Conservation (phyloP, 2,888 invertebrate genomes). For the Strigamia crassipes region DNA sequence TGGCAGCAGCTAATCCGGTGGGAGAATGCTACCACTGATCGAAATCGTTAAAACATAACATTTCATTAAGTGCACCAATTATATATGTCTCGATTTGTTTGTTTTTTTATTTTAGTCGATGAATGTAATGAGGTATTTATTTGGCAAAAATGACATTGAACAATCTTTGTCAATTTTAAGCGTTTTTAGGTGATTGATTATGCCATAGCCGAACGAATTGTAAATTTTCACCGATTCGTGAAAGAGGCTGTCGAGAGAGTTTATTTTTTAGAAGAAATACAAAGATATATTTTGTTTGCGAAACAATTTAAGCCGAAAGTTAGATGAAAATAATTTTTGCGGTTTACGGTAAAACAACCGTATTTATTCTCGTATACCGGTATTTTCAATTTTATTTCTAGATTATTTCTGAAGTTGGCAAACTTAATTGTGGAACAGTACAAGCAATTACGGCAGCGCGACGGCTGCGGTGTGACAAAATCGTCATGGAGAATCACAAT, state of each 20-base stretch:
- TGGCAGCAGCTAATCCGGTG: constrained; percentile 97
- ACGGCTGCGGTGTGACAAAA: constrained; percentile 69
- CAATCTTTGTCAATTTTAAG: neutral
- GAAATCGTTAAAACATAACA: constrained; percentile 92
- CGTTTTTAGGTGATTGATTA: constrained; percentile 78
- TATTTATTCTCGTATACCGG: neutral
- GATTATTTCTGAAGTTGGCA: constrained; percentile 73
- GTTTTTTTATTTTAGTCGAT: constrained; percentile 97
- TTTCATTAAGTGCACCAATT: constrained; percentile 90
- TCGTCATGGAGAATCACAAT: constrained; percentile 96
- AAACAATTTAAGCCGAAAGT: constrained; percentile 92
- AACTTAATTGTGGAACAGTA: constrained; percentile 87
- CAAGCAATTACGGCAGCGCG: constrained; percentile 80
- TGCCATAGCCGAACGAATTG: constrained; percentile 93
- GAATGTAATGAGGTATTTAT: constrained; percentile 81
- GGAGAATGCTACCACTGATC: constrained; percentile 95
- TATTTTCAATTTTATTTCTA: constrained; percentile 52
- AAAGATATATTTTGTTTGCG: constrained; percentile 95
- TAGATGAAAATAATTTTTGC: constrained; percentile 52
- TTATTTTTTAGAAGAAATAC: constrained; percentile 86
- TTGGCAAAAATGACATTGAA: neutral
- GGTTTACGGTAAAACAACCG: no score
- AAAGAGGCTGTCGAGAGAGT: constrained; percentile 77
- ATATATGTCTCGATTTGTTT: constrained; percentile 99
- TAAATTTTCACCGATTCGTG: constrained; percentile 88